Percentiles rank a stretch among this genome's conserved stretches.
phyloP scores from a whole-genome alignment of 2,113 vertebrate genomes.

The Myodes glareolus region DNA sequence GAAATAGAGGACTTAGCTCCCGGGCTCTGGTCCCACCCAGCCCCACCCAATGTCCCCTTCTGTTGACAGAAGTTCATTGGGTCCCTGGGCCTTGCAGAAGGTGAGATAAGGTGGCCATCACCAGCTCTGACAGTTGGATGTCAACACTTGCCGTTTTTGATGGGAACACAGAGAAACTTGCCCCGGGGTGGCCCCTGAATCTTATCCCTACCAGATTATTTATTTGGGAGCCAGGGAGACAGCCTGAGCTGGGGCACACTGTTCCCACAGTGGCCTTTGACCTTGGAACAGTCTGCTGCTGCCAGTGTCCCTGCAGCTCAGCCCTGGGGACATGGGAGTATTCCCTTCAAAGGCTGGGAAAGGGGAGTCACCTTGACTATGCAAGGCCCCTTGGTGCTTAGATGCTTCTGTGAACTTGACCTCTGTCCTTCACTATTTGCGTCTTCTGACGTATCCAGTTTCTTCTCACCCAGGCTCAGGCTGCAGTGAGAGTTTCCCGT shows the following conservation, averaged over 20 bases:
- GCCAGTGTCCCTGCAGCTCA: neutral
- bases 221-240: slow-evolving; percentile 5
- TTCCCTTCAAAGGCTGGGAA: neutral
- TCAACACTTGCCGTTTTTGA: neutral
- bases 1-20: neutral
- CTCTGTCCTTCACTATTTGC: neutral
- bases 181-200: neutral
- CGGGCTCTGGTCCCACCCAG: accelerated
- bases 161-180: neutral
- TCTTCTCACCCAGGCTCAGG: neutral
- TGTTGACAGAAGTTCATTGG: accelerated
- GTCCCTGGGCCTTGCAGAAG: neutral
- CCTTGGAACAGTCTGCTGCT: neutral
- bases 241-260: neutral
- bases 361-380: neutral
- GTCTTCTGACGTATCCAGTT: neutral
- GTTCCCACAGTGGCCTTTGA: neutral
- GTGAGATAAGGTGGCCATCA: accelerated
- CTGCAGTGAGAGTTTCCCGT: neutral
- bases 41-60: neutral
- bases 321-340: neutral
- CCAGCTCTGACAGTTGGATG: neutral
- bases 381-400: neutral
- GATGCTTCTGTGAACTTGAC: neutral
- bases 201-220: neutral